These are phyloP conservation scores for Rhinichthys osculus DNA, from an alignment of 2,797 vertebrate genomes.

Conservation along the genomic window DNA sequence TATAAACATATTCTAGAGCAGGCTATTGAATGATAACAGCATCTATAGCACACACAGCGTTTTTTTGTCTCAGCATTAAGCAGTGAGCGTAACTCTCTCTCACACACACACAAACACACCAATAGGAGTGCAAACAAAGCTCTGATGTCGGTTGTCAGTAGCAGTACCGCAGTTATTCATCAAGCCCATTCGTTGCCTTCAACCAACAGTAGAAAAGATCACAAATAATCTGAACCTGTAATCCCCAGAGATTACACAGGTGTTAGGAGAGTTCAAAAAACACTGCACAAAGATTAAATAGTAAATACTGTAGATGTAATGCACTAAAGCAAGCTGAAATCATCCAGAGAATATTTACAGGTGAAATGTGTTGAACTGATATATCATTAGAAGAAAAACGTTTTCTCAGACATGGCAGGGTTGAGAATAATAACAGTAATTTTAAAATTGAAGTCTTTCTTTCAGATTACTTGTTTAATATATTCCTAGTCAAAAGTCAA, in stretches of 20 bases:
- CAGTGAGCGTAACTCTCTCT: slow-evolving; percentile 15
- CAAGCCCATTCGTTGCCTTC: slow-evolving; percentile 25
- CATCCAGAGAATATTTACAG: slow-evolving; percentile 13
- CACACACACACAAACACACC: slow-evolving; percentile 20
- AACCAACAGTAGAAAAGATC: slow-evolving; percentile 30
- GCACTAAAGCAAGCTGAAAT: slow-evolving; percentile 25
- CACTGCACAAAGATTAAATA: slow-evolving; percentile 21
- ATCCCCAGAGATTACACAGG: slow-evolving; percentile 57
- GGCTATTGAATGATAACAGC: slow-evolving; percentile 33
- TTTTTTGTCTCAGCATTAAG: slow-evolving; percentile 31
- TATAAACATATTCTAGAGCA: slow-evolving; percentile 3
- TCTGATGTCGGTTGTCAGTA: slow-evolving; percentile 52
- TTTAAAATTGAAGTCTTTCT: neutral
- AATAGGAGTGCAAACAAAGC: slow-evolving; percentile 35
- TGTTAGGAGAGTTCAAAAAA: slow-evolving; percentile 46
- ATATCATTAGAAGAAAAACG: neutral
- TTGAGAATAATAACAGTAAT: neutral
- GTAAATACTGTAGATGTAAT: slow-evolving; percentile 29
- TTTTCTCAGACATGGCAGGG: neutral
- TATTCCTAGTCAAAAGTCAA: neutral
- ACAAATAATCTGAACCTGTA: slow-evolving; percentile 46
- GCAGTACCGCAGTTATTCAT: slow-evolving; percentile 56
- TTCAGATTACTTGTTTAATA: neutral
- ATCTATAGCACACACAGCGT: slow-evolving; percentile 31
- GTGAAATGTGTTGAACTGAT: neutral